A percentile compares a stretch with the other conserved stretches of the same genome.
phyloP scores from a whole-genome alignment of 2,888 invertebrate species.

The Halocaridina rubra region DNA sequence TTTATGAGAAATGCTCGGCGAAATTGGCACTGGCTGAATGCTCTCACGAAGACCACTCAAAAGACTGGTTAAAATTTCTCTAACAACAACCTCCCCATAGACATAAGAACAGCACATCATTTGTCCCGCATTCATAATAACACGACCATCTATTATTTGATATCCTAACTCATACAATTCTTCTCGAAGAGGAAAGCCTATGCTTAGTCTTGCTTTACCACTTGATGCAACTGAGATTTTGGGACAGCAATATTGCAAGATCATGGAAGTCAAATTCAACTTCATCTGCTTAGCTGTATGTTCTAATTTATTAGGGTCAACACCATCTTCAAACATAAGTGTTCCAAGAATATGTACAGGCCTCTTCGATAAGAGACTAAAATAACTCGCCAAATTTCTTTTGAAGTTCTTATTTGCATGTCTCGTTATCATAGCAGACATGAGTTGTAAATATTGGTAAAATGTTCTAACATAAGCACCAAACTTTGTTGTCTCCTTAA shows the following conservation, averaged over 20 bases:
- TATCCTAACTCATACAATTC: constrained; percentile 11
- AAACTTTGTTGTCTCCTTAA: neutral
- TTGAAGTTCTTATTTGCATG: constrained; percentile 19
- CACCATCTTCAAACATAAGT: constrained; percentile 43
- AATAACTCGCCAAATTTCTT: constrained; percentile 11
- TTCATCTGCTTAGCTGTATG: constrained; percentile 28
- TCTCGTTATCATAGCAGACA: constrained; percentile 37
- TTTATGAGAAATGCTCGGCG: neutral
- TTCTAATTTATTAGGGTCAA: constrained; percentile 45
- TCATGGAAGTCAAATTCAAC: constrained; percentile 42
- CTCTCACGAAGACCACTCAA: constrained; percentile 31
- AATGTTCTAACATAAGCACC: constrained; percentile 43
- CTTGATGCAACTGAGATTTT: constrained; percentile 13
- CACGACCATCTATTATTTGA: neutral
- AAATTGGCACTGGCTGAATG: constrained; percentile 14
- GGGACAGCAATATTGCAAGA: constrained; percentile 46
- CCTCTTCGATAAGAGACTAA: constrained; percentile 23
- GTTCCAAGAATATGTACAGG: constrained; percentile 49
- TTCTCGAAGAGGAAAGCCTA: neutral
- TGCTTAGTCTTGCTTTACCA: neutral
- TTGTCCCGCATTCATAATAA: constrained; percentile 36
- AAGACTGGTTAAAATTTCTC: constrained; percentile 28
- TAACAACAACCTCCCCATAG: constrained; percentile 48
- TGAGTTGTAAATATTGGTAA: constrained; percentile 48
- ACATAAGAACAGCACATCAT: constrained; percentile 11